These are phyloP conservation scores for Chrysotoxum bicinctum DNA, from an alignment of 2,888 invertebrate genomes.

Conservation along the genomic window DNA sequence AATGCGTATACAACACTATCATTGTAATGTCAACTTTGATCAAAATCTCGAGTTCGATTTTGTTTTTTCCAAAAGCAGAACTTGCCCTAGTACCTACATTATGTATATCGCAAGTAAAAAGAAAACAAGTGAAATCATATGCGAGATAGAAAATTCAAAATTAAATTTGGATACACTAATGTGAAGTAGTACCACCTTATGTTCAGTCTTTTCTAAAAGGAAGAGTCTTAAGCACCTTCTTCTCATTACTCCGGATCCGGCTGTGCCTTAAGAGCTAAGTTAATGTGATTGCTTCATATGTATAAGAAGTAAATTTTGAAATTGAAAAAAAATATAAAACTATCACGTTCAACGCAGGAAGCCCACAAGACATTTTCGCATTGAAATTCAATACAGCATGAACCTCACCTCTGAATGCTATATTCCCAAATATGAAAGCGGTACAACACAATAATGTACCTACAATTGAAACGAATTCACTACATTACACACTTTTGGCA, in stretches of 20 bases:
- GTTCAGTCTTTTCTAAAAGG: too few species aligned
- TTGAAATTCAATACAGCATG: conserved; percentile 40
- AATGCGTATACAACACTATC: too few species aligned
- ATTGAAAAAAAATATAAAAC: conserved; percentile 7
- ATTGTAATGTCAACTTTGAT: too few species aligned
- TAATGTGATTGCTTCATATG: background rate
- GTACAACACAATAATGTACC: conserved; percentile 39
- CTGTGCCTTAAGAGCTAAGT: background rate
- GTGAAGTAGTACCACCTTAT: too few species aligned
- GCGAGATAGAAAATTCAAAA: too few species aligned
- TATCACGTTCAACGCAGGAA: conserved; percentile 61
- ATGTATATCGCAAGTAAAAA: too few species aligned
- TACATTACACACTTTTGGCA: conserved; percentile 50
- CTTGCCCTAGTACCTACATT: too few species aligned
- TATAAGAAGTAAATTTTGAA: background rate
- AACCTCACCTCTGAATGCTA: conserved; percentile 12
- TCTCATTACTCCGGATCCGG: background rate
- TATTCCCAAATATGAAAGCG: conserved; percentile 2
- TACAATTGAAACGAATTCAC: conserved; percentile 39
- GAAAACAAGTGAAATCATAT: too few species aligned
- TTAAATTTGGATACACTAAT: too few species aligned
- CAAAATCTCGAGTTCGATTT: too few species aligned
- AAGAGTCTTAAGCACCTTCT: too few species aligned
- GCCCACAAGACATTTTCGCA: conserved; percentile 42
- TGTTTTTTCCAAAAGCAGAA: too few species aligned